Base-by-base conservation (phyloP, 2,797 vertebrate species). In the Ceryle rudis region DNA sequence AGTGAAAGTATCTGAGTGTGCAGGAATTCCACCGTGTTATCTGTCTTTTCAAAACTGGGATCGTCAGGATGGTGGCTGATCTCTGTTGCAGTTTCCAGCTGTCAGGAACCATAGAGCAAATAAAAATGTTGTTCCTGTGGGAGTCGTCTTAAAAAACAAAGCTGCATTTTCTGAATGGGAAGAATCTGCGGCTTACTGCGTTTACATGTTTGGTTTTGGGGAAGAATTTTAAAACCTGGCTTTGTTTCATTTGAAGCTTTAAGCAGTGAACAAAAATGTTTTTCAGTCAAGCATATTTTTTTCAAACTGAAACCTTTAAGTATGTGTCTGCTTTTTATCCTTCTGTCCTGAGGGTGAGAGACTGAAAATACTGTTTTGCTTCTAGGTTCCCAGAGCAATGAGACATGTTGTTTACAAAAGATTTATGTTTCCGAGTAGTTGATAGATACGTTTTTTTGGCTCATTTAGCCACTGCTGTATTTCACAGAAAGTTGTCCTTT, bases 361-460 rank as follows among this genome's bases (percentile, higher is more conserved):
- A 74, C 71, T 86, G 84, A 95, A 92, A 82, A 77, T 42, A 74
- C 42, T 83, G 64, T 46, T 92, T 88, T 81, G 19, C 52, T 95
- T 95, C 58, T 82, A 64, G 79, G 46, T 62, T 93, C 39, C n/a
- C 1, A 8, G 39, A 87, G 65, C 88, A 49, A 87, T 70, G 74
- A 88, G 79, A 39, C 29, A 6, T 58, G 51, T 79, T 93, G 86
- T 90, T 94, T 87, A 75, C 72, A 65, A 62, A 62, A 78, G 14
- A 78, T 74, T 80, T 87, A n/a, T 85, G 41, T 94, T 93, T 86
- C 72, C 23, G 47, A 69, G 65, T 46, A 65, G 61, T 52, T 83
- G 72, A 66, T 74, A 72, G 46, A 78, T 73, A 29, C 0, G 4
- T 0, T 6, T 39, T 94, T 93, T 84, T 78, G 65, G 51, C 75